phyloP scores from a whole-genome alignment of 2,888 invertebrate species.

The Sphinx pinastri region DNA sequence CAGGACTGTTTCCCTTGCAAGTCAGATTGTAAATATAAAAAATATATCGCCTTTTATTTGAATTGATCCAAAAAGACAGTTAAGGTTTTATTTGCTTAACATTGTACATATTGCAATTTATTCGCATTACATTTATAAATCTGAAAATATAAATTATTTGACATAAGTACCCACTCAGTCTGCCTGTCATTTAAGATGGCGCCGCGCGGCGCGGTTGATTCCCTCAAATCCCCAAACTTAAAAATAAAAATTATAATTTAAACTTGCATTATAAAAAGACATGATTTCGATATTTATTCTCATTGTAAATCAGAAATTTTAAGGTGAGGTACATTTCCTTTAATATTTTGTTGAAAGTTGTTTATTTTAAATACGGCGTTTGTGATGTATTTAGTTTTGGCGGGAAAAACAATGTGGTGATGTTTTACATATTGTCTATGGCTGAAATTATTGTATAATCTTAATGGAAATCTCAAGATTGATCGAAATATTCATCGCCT shows the following conservation, averaged over 20 bases:
- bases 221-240: not conserved
- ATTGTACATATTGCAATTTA: no score
- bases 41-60: no score
- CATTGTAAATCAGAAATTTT: slow-evolving; percentile 3
- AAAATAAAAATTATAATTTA: not conserved
- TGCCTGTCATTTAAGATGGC: slow-evolving; percentile 2
- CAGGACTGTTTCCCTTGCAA: no score
- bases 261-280: not conserved
- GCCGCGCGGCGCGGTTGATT: not conserved
- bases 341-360: not conserved
- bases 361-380: not conserved
- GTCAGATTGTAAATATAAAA: no score
- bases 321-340: not conserved
- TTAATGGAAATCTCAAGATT: no score
- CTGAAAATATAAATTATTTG: no score
- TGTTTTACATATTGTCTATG: no score
- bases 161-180: not conserved
- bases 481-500: no score
- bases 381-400: not conserved
- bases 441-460: no score
- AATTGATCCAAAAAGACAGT: no score
- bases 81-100: no score
- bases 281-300: not conserved
- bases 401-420: slow-evolving; percentile 1
- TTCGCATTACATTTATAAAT: no score